phyloP scores from a whole-genome alignment of 2,888 invertebrate species.

The Galerucella pusilla region DNA sequence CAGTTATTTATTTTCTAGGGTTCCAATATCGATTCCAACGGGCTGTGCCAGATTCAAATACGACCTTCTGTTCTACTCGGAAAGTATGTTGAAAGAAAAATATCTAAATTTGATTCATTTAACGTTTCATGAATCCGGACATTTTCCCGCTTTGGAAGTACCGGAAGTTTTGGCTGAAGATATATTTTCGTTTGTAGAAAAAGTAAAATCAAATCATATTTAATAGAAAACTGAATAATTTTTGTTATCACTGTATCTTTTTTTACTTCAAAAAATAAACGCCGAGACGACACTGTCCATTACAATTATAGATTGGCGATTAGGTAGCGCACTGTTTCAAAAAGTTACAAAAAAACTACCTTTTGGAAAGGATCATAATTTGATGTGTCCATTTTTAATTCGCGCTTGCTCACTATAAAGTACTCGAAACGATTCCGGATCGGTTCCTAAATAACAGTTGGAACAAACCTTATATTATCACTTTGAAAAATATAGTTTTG shows the following conservation, averaged over 20 bases:
- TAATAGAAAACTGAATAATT: no score
- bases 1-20: slow-evolving; percentile 64
- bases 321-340: no score
- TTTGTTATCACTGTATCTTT: no score
- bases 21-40: slow-evolving; percentile 76
- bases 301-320: not conserved
- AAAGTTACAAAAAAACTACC: no score
- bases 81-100: slow-evolving; percentile 70
- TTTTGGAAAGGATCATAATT: no score
- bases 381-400: no score
- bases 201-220: slow-evolving; percentile 16
- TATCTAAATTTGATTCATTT: slow-evolving; percentile 74
- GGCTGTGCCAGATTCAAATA: slow-evolving; percentile 81
- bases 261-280: no score
- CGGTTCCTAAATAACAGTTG: no score
- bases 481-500: slow-evolving; percentile 1
- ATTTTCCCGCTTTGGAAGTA: slow-evolving; percentile 55
- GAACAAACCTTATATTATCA: no score
- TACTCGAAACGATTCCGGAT: no score
- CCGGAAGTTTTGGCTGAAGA: slow-evolving; percentile 54
- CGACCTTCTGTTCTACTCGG: slow-evolving; percentile 73
- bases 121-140: slow-evolving; percentile 49
- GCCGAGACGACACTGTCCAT: no score
- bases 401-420: no score
- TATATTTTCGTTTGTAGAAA: slow-evolving; percentile 49